A percentile compares a stretch with the other conserved stretches of the same genome.
Evolutionary conservation across 2,888 invertebrate species (phyloP).

Genomic region (Leistus spinibarbis): DNA sequence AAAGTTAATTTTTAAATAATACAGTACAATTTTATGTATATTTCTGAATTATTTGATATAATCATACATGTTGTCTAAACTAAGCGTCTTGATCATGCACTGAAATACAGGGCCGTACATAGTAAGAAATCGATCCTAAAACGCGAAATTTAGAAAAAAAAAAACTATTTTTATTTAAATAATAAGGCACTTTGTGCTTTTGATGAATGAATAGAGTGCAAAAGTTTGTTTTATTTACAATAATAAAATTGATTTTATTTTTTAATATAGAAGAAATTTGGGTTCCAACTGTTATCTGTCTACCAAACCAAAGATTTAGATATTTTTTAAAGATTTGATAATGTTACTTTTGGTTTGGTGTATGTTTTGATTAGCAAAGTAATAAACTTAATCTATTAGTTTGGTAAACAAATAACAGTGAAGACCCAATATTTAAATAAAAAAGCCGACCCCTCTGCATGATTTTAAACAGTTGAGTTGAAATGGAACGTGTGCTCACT

Average conservation of each 20-base stretch:
- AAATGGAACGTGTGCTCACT: constrained; percentile 15
- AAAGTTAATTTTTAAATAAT: no score
- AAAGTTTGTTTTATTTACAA: neutral
- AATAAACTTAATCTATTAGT: neutral
- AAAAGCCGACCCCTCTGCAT: neutral
- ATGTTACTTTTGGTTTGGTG: no score
- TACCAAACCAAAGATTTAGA: no score
- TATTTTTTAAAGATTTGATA: no score
- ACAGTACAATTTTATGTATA: no score
- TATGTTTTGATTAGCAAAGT: no score
- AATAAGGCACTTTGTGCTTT: neutral
- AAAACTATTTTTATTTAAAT: neutral
- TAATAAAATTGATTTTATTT: neutral
- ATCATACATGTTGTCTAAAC: neutral
- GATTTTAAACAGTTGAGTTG: constrained; percentile 7
- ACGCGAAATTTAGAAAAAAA: neutral
- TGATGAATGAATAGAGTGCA: neutral
- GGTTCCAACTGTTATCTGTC: neutral
- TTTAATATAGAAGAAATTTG: neutral
- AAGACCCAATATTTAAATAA: neutral
- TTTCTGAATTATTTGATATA: neutral
- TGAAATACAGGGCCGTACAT: neutral
- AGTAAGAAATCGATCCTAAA: neutral
- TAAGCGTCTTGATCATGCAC: neutral
- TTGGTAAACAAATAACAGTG: neutral